Conservation (phyloP, 2,113 vertebrate species). For the Panurus biarmicus region DNA sequence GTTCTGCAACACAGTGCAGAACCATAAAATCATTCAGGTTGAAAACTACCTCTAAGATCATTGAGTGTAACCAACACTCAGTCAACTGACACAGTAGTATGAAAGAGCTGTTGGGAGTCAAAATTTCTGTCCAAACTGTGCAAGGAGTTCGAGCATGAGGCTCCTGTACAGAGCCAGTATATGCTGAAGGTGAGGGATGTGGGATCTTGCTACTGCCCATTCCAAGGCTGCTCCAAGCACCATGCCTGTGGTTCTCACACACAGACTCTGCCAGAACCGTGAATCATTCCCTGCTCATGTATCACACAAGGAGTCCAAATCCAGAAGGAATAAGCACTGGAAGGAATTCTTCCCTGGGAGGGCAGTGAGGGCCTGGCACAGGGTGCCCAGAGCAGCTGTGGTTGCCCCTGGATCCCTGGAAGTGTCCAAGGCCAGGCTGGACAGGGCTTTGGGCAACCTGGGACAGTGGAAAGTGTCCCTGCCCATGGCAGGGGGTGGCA, state of each 20-base stretch:
- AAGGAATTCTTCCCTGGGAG: background rate
- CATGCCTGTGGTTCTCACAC: background rate
- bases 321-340: background rate
- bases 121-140: background rate
- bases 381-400: background rate
- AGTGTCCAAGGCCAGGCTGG: rapidly evolving
- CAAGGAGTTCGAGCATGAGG: background rate
- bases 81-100: rapidly evolving
- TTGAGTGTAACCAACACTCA: background rate
- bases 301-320: background rate
- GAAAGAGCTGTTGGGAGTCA: background rate
- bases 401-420: background rate
- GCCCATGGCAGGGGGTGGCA: background rate
- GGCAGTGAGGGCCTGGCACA: background rate
- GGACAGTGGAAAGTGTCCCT: background rate
- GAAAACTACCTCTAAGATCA: background rate
- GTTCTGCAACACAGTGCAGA: rapidly evolving
- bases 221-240: background rate
- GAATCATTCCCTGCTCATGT: background rate
- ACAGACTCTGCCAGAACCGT: background rate
- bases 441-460: rapidly evolving
- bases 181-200: background rate
- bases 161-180: background rate
- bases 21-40: background rate
- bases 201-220: background rate